Evolutionary conservation across 53 echinoderm and acorn worm genomes (phyloP), one percentile per base, ranked within the genome.

Genomic region (Arbacia lixula): DNA sequence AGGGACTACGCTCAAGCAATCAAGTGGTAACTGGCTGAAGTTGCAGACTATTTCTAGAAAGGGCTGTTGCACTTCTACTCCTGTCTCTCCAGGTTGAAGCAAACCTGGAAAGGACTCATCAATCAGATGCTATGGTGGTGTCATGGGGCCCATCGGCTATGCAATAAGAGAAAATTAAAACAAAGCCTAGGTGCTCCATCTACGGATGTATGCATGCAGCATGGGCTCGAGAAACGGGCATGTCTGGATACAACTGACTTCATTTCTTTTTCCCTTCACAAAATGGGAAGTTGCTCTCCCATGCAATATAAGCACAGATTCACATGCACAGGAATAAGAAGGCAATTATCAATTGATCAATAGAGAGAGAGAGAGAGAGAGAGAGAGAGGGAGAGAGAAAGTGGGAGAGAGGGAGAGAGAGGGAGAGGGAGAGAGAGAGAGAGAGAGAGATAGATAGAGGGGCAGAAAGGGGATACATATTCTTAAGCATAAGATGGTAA

Each of bases 121-220:
- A 66, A 66, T 66, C 66, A 66, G 38, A 66, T 66, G 66, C 66
- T 37, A 66, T 36, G 66, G 66, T 66, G 66, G 66, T 66, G 66
- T 66, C 66, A 66, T 66, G 66, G 66, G 36, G 66, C 66, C n/a
- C 66, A 66, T 21, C 35, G 66, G 66, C 66, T 36, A 21, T n/a
- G 6, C 6, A 36, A 66, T 6, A 55, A 9, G 22, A 35, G 27
- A 35, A 62, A 8, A 6, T 3, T 5, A 30, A 62, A 30, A 29
- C 16, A 32, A 9, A 2, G 33, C n/a, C n/a, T n/a, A n/a, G n/a
- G n/a, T n/a, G n/a, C n/a, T n/a, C n/a, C n/a, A n/a, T n/a, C n/a
- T n/a, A n/a, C n/a, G n/a, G n/a, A n/a, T n/a, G n/a, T n/a, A n/a
- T n/a, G n/a, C n/a, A n/a, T n/a, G n/a, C n/a, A n/a, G n/a, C n/a